Percentiles rank a stretch among this genome's conserved stretches.
phyloP scores from a whole-genome alignment of 1,140 invertebrate species.

The Chrysopa pallens region DNA sequence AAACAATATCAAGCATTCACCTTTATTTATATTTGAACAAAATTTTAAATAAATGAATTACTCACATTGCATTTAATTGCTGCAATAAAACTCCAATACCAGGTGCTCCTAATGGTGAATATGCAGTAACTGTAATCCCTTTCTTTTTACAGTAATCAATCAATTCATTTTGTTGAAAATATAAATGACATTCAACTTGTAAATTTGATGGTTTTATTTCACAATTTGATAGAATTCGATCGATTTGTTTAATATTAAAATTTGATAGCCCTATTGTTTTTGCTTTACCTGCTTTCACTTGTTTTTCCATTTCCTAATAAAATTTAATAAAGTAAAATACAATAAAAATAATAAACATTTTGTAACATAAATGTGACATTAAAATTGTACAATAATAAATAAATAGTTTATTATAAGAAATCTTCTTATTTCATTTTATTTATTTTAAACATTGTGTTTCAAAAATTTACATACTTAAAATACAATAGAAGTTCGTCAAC shows the following conservation, averaged over 20 bases:
- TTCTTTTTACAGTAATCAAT: slow-evolving; percentile 51
- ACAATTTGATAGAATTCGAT: slow-evolving; percentile 38
- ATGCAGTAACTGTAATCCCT: slow-evolving; percentile 60
- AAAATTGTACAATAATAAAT: neutral
- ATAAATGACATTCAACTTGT: slow-evolving; percentile 67
- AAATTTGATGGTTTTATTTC: slow-evolving; percentile 49
- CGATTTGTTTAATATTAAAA: slow-evolving; percentile 53
- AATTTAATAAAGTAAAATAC: neutral
- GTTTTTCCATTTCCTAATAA: slow-evolving; percentile 58
- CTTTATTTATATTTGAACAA: no score
- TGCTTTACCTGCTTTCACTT: slow-evolving; percentile 40
- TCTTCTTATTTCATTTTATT: no score
- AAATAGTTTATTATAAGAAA: neutral
- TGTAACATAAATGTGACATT: neutral
- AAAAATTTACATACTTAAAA: no score
- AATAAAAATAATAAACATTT: neutral
- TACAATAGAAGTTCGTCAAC: no score
- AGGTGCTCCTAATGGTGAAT: slow-evolving; percentile 63
- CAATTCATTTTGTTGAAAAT: slow-evolving; percentile 61
- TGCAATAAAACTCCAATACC: slow-evolving; percentile 31
- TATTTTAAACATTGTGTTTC: no score
- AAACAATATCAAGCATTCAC: no score
- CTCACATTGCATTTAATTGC: slow-evolving; percentile 18
- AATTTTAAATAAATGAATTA: slow-evolving; percentile 10
- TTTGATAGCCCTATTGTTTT: slow-evolving; percentile 65